Evolutionary conservation across 2,113 vertebrate species (phyloP), one percentile per base, ranked within the genome.

Genomic region (Athene cunicularia): DNA sequence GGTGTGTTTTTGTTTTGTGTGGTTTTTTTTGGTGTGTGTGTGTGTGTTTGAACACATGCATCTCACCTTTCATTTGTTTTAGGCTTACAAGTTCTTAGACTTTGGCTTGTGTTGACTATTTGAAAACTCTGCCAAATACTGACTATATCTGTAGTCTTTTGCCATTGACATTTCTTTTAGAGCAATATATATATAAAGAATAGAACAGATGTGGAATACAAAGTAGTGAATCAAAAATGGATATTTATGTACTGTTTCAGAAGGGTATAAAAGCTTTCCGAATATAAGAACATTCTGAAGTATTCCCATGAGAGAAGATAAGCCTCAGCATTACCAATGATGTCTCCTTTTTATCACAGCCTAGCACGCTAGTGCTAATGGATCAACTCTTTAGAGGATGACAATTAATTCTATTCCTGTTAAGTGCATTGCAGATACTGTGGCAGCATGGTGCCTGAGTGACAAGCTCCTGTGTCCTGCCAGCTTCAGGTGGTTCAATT

Each of bases 331-430:
- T 91, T 96, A 67, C 55, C 32, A 80, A 2, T 30, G 28, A 77
- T 59, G 56, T 84, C 80, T 81, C 47, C 64, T 91, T 93, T 96
- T 92, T 70, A 63, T 90, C 85, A 19, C 64, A 64, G 73, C 53
- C 64, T 87, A 53, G 28, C 33, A 82, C 0, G 0, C 2, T 39
- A 60, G 62, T 92, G 76, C 66, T 89, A 96, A 96, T 92, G 89
- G 93, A 96, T 90, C 64, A 55, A 9, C 53, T 91, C 80, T 79
- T 74, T 5, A 39, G 75, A 77, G 82, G 43, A 64, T 77, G 39
- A 66, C 75, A 87, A 68, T 95, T 95, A 94, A 87, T 88, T 95
- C 82, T 80, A 15, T 94, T 90, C 80, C 76, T 89, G 72, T 21
- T 41, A 43, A 95, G 59, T 82, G 43, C 26, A 7, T 21, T 71